Conservation (phyloP, 2,797 vertebrate genomes). For the Muraenolepis orangiensis region DNA sequence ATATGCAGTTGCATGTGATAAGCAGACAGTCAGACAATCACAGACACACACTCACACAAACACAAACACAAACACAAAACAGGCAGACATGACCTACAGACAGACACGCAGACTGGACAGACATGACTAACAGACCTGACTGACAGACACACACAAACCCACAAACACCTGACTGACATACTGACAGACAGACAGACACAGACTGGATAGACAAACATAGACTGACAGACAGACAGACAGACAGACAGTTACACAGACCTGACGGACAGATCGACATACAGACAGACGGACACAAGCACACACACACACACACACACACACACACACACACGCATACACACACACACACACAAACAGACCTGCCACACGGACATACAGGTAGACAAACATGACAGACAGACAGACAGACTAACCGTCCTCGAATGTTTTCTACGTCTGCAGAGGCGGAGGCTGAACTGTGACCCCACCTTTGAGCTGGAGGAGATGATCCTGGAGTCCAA, state of each 20-base stretch:
- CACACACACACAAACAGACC: conserved; percentile 8
- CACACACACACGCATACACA: conserved; percentile 10
- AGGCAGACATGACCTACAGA: too few species aligned
- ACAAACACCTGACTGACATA: background rate
- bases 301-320: background rate
- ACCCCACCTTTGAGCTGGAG: conserved; percentile 95
- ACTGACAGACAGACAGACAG: conserved; percentile 17
- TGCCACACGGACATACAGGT: conserved; percentile 12
- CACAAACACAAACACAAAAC: too few species aligned
- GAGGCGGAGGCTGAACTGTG: conserved; percentile 93
- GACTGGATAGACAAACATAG: conserved; percentile 7
- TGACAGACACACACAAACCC: too few species aligned
- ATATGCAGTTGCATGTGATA: too few species aligned
- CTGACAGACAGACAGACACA: background rate
- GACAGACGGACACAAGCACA: background rate
- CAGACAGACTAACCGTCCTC: background rate
- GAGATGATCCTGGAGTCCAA: conserved; percentile 99
- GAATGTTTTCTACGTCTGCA: conserved; percentile 45
- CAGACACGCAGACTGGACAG: too few species aligned
- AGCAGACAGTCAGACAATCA: too few species aligned
- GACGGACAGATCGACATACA: background rate
- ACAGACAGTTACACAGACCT: too few species aligned
- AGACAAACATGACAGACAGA: too few species aligned
- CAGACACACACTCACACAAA: too few species aligned
- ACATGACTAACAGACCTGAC: too few species aligned